Base-by-base conservation (phyloP, 2,888 invertebrate species). In the Bellardia pandia region DNA sequence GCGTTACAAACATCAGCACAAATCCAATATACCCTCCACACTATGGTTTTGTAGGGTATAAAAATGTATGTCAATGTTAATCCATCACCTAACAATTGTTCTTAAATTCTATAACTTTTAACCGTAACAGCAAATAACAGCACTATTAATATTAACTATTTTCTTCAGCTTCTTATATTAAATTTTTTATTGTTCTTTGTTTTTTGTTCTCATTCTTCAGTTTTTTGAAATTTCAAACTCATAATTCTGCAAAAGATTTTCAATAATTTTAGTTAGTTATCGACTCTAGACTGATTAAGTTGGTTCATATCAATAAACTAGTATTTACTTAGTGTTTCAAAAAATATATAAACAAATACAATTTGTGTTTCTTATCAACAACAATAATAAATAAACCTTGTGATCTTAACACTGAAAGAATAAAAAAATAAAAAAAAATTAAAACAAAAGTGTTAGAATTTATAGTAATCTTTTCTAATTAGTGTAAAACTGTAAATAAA, bases 221-320 rank as follows among this genome's bases (percentile, higher is more conserved):
- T 51, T 74, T 62, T 56, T 37, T 23, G 1, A 45, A 45, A 51
- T 77, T 78, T 79, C 16, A 66, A 69, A 79, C 74, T 86, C 87
- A 82, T 79, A 88, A 78, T 85, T 75, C 75, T 88, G 89, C 89
- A 90, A 90, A 90, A 89, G 89, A 88, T 89, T 91, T 90, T 85
- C 62, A 89, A 82, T 89, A 89, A 89, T 90, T 91, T 92, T 90
- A 92, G 92, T 92, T 89, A 79, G 89, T 88, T 89, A 89, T 89
- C 86, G 89, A 89, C 90, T 88, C 88, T 91, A 83, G 90, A 83
- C 64, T 66, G 76, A 75, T 45, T 60, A 72, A 84, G 86, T 86
- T 72, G 74, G 74, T 45, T 68, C 33, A 42, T 60, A 53, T 23
- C 23, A 37, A 72, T 68, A 14, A 23, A 51, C 60, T 53, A 42